A percentile compares a stretch with the other conserved stretches of the same genome.
These are phyloP conservation scores for Thumatha senex DNA, from an alignment of 2,888 invertebrate genomes.

Conservation along the genomic window DNA sequence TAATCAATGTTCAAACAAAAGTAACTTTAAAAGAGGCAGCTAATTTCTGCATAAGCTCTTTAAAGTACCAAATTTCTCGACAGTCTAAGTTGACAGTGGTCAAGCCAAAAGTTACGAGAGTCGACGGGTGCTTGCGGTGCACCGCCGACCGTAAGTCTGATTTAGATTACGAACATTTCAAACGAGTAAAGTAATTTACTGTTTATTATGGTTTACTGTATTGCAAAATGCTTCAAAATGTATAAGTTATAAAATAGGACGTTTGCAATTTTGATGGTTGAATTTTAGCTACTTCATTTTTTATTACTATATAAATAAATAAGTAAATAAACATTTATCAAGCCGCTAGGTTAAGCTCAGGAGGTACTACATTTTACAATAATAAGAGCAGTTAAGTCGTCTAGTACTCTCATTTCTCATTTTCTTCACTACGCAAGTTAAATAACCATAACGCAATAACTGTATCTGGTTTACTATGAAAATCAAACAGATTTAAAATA, in stretches of 20 bases:
- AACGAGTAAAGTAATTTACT: constrained; percentile 34
- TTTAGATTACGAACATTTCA: constrained; percentile 49
- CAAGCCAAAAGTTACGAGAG: constrained; percentile 51
- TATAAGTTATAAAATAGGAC: too few relatives aligned
- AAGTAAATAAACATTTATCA: not conserved
- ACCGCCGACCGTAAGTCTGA: constrained; percentile 47
- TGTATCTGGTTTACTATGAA: constrained; percentile 23
- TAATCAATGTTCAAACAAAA: constrained; percentile 29
- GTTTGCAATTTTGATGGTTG: too few relatives aligned
- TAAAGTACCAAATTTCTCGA: constrained; percentile 47
- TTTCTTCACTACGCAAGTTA: not conserved
- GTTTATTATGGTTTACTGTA: constrained; percentile 26
- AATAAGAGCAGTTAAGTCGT: not conserved
- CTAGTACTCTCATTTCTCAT: not conserved
- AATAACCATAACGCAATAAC: not conserved
- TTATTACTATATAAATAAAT: not conserved
- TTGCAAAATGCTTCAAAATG: constrained; percentile 3
- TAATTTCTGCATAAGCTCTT: constrained; percentile 34
- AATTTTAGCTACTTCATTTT: too few relatives aligned
- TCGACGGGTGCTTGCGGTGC: constrained; percentile 53
- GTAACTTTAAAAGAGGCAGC: constrained; percentile 3
- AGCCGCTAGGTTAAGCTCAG: too few relatives aligned
- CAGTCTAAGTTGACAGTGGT: constrained; percentile 49
- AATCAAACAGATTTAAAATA: constrained; percentile 18
- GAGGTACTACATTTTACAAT: not conserved